Conservation (phyloP, 2,797 vertebrate species). For the Danio albolineatus region DNA sequence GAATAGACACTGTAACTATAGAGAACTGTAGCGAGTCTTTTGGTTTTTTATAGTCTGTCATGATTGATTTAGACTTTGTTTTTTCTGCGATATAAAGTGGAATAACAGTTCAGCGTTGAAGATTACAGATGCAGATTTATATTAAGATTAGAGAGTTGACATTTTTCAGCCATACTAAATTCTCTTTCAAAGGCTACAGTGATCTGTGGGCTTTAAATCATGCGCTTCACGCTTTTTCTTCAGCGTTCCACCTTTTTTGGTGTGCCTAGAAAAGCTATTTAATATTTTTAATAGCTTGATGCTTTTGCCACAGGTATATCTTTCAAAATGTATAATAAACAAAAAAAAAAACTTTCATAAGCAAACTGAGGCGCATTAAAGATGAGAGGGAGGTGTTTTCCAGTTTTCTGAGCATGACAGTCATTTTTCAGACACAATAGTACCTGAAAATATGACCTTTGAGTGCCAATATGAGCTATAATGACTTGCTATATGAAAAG, state of each 20-base stretch:
- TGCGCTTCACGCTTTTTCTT: background rate
- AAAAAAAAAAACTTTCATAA: slow-evolving; percentile 24
- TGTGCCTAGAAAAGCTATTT: slow-evolving; percentile 31
- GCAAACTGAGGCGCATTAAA: slow-evolving; percentile 20
- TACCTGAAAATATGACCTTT: slow-evolving; percentile 52
- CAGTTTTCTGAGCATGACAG: slow-evolving; percentile 31
- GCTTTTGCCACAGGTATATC: slow-evolving; percentile 32
- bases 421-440: slow-evolving; percentile 52
- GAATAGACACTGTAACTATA: background rate
- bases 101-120: background rate
- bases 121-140: background rate
- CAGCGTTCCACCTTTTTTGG: background rate
- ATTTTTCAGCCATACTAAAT: background rate
- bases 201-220: slow-evolving; percentile 4
- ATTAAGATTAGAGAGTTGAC: background rate
- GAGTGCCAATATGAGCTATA: slow-evolving; percentile 40
- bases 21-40: background rate
- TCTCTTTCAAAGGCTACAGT: background rate
- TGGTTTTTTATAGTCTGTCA: background rate
- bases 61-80: background rate
- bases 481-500: slow-evolving; percentile 43
- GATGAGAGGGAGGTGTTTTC: slow-evolving; percentile 32
- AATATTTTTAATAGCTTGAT: slow-evolving; percentile 37
- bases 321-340: slow-evolving; percentile 48
- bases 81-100: background rate